These are phyloP conservation scores for Eupithecia dodoneata DNA, from an alignment of 2,888 invertebrate species.

Conservation along the genomic window DNA sequence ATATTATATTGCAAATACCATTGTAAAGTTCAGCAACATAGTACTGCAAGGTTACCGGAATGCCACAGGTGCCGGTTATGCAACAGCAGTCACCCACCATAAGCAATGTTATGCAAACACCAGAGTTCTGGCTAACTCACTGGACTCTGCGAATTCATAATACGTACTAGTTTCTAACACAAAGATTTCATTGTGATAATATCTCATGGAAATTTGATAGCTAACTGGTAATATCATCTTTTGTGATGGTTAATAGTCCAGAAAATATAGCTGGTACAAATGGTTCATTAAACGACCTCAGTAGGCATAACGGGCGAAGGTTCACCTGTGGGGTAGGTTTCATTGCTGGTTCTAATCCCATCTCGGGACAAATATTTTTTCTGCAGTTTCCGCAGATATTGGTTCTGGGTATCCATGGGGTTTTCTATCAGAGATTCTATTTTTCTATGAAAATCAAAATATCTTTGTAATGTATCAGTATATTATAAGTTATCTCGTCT, in stretches of 20 bases:
- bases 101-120: background rate
- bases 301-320: background rate
- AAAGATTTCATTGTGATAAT: slow-evolving; percentile 1
- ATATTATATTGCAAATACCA: background rate
- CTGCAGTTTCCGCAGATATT: background rate
- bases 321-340: background rate
- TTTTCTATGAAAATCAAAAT: too few species aligned
- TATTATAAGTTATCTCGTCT: too few species aligned
- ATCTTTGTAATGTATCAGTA: too few species aligned
- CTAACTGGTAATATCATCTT: background rate
- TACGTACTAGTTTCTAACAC: background rate
- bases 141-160: slow-evolving; percentile 1
- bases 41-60: background rate
- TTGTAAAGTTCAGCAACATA: background rate
- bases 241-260: background rate
- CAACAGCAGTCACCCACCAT: background rate
- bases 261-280: background rate
- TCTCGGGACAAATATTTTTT: background rate
- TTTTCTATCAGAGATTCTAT: background rate
- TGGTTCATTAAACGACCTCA: background rate
- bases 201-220: background rate
- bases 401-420: background rate
- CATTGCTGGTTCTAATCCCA: background rate
- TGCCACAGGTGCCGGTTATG: slow-evolving; percentile 3
- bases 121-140: background rate